Percentiles rank a stretch among this genome's conserved stretches.
phyloP scores from a whole-genome alignment of 1,140 invertebrate species.

The Papilio polytes region DNA sequence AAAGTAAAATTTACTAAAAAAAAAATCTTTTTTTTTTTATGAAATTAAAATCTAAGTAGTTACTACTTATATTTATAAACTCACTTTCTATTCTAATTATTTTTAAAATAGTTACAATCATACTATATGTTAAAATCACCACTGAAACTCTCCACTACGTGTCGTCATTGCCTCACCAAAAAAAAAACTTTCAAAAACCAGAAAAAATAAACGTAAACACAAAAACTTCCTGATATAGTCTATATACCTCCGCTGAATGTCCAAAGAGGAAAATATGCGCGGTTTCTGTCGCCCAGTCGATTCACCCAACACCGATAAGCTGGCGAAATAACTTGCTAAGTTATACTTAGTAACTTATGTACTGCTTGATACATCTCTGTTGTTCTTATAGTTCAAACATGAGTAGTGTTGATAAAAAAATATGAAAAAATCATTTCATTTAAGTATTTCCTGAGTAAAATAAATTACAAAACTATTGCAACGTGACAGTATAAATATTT shows the following conservation, averaged over 20 bases:
- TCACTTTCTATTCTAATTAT: not conserved
- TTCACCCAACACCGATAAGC: conserved; percentile 79
- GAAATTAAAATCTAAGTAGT: not conserved
- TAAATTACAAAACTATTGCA: conserved; percentile 21
- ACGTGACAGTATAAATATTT: conserved; percentile 3
- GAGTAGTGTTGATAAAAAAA: not conserved
- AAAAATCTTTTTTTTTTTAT: not conserved
- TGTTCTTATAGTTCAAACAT: not conserved
- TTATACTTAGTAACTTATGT: conserved; percentile 36
- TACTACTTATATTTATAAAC: not conserved
- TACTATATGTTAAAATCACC: not conserved
- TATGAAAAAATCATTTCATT: not conserved
- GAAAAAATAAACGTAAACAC: conserved; percentile 42
- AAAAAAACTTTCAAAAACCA: conserved; percentile 42
- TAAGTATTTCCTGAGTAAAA: not conserved
- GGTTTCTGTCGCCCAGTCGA: conserved; percentile 75
- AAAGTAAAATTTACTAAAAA: not conserved
- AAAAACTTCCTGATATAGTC: conserved; percentile 46
- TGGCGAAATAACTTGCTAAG: conserved; percentile 58
- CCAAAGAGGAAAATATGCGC: conserved; percentile 80
- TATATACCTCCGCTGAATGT: conserved; percentile 78
- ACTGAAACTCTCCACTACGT: conserved; percentile 32
- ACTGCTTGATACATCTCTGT: no score
- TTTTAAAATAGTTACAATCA: not conserved
- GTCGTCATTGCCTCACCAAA: conserved; percentile 48